Evolutionary conservation across 2,113 vertebrate species (phyloP).

Genomic region (Myocastor coypus): DNA sequence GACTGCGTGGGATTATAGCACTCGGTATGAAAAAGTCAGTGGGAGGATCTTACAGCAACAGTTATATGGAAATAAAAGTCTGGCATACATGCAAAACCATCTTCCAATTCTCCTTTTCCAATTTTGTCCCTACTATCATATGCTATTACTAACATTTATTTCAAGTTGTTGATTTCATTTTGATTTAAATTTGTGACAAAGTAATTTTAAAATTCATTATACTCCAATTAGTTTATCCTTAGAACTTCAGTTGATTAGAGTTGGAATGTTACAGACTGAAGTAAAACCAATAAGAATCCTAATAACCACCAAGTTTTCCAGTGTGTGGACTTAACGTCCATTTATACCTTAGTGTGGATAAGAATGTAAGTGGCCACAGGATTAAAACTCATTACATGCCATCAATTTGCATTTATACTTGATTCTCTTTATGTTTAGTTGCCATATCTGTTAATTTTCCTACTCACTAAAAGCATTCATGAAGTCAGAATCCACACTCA

Average conservation of each 20-base stretch:
- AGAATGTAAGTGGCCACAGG: background rate
- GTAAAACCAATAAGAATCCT: background rate
- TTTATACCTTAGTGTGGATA: background rate
- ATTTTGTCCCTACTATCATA: slow-evolving; percentile 59
- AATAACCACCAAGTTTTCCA: background rate
- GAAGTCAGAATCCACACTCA: background rate
- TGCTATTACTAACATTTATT: slow-evolving; percentile 64
- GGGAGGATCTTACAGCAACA: slow-evolving; percentile 73
- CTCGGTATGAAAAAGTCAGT: slow-evolving; percentile 69
- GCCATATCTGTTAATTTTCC: background rate
- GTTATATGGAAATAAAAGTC: slow-evolving; percentile 69
- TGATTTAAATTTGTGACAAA: slow-evolving; percentile 67
- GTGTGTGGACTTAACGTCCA: background rate
- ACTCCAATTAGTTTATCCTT: slow-evolving; percentile 49
- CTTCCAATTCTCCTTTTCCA: slow-evolving; percentile 66
- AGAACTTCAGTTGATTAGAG: slow-evolving; percentile 14
- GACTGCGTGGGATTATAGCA: slow-evolving; percentile 74
- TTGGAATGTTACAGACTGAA: background rate
- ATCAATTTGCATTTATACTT: background rate
- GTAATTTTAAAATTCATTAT: slow-evolving; percentile 42
- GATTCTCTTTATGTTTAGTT: slow-evolving; percentile 1
- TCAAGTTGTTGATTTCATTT: slow-evolving; percentile 69
- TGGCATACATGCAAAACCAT: slow-evolving; percentile 56
- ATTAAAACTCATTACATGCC: background rate
- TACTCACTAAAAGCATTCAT: background rate